Percentiles rank a stretch among this genome's conserved stretches.
Conservation (phyloP, 1,140 invertebrate genomes). For the Leptoteleia sp. region DNA sequence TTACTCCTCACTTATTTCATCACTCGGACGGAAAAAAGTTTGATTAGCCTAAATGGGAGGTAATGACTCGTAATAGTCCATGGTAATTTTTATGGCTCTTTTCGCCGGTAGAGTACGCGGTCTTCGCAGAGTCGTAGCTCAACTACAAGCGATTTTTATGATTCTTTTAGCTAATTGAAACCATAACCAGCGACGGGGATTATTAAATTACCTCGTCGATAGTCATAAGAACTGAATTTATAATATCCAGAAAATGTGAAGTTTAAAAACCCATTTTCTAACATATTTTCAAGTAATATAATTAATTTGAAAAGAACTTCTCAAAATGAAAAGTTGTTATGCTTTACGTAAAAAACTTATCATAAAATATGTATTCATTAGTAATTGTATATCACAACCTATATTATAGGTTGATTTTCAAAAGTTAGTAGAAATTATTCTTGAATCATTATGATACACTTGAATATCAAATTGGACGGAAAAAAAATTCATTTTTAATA, state of each 20-base stretch:
- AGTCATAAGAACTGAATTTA: slow-evolving; percentile 71
- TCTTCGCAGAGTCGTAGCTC: slow-evolving; percentile 23
- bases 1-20: slow-evolving; percentile 20
- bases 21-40: slow-evolving; percentile 15
- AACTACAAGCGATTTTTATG: slow-evolving; percentile 70
- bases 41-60: slow-evolving; percentile 35
- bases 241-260: slow-evolving; percentile 62
- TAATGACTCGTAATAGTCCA: slow-evolving; percentile 38
- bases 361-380: too few relatives aligned
- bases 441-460: too few relatives aligned
- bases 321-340: too few relatives aligned
- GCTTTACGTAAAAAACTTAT: too few relatives aligned
- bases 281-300: too few relatives aligned
- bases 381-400: too few relatives aligned
- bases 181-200: slow-evolving; percentile 64
- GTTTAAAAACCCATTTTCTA: slow-evolving; percentile 1
- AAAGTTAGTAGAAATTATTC: too few relatives aligned
- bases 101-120: not conserved
- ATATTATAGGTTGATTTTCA: too few relatives aligned
- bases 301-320: too few relatives aligned
- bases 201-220: slow-evolving; percentile 75
- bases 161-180: slow-evolving; percentile 78
- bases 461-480: too few relatives aligned
- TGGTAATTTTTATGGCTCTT: slow-evolving; percentile 40
- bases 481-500: too few relatives aligned